Evolutionary conservation across 2,797 vertebrate genomes (phyloP), one percentile per base, ranked within the genome.

Genomic region (Macrochelys suwanniensis): DNA sequence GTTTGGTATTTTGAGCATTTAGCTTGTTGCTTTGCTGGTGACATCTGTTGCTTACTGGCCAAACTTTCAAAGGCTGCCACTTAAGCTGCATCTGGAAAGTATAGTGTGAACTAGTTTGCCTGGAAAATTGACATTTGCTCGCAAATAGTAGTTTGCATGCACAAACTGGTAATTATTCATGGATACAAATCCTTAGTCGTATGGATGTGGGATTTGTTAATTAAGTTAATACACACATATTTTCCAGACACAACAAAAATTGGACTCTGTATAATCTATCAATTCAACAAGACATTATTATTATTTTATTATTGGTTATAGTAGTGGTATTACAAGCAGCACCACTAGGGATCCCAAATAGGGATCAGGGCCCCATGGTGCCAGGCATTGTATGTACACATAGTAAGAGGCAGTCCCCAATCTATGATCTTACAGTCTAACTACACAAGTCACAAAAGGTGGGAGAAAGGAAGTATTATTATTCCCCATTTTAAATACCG

Each of bases 361-460:
- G 17, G 87, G 84, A 95, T 92, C 82, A 88, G 80, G 86, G 76
- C 82, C 87, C 91, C 74, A 15, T 26, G 82, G n/a, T 84, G n/a
- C 76, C 86, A 79, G 82, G 89, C 76, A 19, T 26, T 83, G 45
- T 85, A 45, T 31, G 61, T 31, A 21, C 19, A 15, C 25, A 76
- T 26, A 7, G 45, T 45, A 49, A 57, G 88, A 89, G 74, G 1
- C 31, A 31, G 19, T 59, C 37, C 45, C 37, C 7, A 26, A 87
- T n/a, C 86, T 89, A 87, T 90, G 49, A 89, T 91, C 47, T 0
- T 91, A 74, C 71, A 37, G 31, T 79, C 56, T 89, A 84, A 80
- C 6, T 86, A 87, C 77, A 49, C 84, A 42, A 28, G 53, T 54
- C 89, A 17, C 0, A 0, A 10, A 4, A 0, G 0, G 0, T 65